phyloP scores from a whole-genome alignment of 2,888 invertebrate species.

The Heliconius sara region DNA sequence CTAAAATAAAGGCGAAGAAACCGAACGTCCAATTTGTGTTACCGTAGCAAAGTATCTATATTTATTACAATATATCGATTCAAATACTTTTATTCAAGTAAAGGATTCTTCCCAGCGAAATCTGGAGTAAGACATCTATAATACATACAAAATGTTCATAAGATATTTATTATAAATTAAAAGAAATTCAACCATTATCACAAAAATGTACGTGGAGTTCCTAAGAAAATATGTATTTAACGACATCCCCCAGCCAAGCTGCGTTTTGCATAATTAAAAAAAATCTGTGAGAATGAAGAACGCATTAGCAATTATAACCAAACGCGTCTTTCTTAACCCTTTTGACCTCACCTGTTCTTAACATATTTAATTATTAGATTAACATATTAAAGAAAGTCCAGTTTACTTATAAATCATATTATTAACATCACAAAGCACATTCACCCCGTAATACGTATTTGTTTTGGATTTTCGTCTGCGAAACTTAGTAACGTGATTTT shows the following conservation, averaged over 20 bases:
- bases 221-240: not conserved
- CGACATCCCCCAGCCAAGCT: constrained; percentile 20
- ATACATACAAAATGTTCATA: not conserved
- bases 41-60: no score
- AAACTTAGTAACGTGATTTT: constrained; percentile 40
- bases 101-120: no score
- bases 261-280: constrained; percentile 29
- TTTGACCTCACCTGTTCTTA: constrained; percentile 77
- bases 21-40: no score
- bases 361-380: constrained; percentile 61
- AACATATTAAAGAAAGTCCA: constrained; percentile 51
- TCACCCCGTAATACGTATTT: constrained; percentile 37
- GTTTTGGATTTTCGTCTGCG: constrained; percentile 35
- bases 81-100: no score
- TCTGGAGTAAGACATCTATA: not conserved
- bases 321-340: constrained; percentile 62
- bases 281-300: constrained; percentile 59
- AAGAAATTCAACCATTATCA: not conserved
- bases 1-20: no score
- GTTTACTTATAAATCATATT: constrained; percentile 58
- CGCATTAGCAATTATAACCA: constrained; percentile 68
- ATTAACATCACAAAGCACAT: constrained; percentile 46
- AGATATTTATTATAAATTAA: not conserved
- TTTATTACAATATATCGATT: no score
- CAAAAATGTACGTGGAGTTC: not conserved